These are phyloP conservation scores for Takifugu bimaculatus DNA, from an alignment of 2,113 vertebrate genomes.

Conservation along the genomic window DNA sequence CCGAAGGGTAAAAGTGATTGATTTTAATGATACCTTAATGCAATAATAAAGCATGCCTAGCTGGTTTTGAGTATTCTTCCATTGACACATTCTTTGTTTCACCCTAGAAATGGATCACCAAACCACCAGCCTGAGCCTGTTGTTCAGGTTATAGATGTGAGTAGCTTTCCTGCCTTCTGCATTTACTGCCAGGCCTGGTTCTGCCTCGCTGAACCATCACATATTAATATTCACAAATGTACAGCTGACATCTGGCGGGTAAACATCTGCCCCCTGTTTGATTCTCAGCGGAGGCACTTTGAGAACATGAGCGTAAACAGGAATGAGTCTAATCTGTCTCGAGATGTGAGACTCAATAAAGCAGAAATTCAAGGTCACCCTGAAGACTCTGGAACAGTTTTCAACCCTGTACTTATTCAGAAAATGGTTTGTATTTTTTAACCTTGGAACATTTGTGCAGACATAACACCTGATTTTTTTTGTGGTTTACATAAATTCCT, in stretches of 20 bases:
- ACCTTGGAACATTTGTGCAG: too few relatives aligned
- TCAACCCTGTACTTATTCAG: too few relatives aligned
- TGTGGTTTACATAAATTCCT: too few relatives aligned
- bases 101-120: conserved; percentile 88
- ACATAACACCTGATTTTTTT: too few relatives aligned
- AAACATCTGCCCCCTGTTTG: neutral
- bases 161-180: conserved; percentile 27
- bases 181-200: neutral
- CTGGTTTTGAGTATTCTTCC: neutral
- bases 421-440: too few relatives aligned
- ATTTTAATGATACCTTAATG: neutral
- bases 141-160: conserved; percentile 70
- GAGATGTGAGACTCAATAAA: neutral
- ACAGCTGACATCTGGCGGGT: conserved; percentile 15
- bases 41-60: neutral
- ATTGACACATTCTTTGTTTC: neutral
- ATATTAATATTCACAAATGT: conserved; percentile 22
- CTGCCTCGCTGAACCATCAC: neutral
- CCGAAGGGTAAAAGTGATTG: conserved; percentile 81
- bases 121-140: conserved; percentile 79
- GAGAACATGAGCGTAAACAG: neutral
- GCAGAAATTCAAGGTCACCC: neutral
- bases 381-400: neutral
- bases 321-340: neutral
- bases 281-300: neutral